Evolutionary conservation across 2,113 vertebrate genomes (phyloP).

Genomic region (Eudorcas thomsonii): DNA sequence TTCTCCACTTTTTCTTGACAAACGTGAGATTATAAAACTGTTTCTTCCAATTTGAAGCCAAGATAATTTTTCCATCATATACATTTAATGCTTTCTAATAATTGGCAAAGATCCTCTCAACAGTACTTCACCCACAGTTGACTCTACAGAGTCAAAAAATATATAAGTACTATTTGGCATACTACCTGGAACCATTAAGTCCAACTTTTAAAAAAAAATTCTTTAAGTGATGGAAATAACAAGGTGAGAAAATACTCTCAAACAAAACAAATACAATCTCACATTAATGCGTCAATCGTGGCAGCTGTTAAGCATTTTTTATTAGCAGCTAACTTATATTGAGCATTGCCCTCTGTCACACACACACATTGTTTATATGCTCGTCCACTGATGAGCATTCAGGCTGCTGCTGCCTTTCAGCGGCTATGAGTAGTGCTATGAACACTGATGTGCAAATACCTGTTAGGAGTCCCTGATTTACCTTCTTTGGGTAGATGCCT

Average conservation of each 20-base stretch:
- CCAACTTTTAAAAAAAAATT: not conserved
- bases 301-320: not conserved
- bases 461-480: not conserved
- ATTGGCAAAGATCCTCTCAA: not conserved
- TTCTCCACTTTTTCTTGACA: not conserved
- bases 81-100: not conserved
- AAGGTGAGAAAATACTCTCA: not conserved
- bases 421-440: not conserved
- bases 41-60: not conserved
- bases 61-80: not conserved
- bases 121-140: not conserved
- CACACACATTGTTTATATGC: not conserved
- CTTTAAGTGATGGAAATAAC: not conserved
- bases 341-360: not conserved
- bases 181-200: not conserved
- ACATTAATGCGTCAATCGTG: not conserved
- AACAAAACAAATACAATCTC: not conserved
- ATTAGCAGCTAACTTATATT: not conserved
- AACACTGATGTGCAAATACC: not conserved
- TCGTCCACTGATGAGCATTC: not conserved
- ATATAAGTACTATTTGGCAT: not conserved
- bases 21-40: not conserved
- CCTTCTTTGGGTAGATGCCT: not conserved
- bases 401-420: not conserved
- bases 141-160: not conserved